Evolutionary conservation across 2,888 invertebrate genomes (phyloP), one percentile per base, ranked within the genome.

Genomic region (Lithophane ornitopus): DNA sequence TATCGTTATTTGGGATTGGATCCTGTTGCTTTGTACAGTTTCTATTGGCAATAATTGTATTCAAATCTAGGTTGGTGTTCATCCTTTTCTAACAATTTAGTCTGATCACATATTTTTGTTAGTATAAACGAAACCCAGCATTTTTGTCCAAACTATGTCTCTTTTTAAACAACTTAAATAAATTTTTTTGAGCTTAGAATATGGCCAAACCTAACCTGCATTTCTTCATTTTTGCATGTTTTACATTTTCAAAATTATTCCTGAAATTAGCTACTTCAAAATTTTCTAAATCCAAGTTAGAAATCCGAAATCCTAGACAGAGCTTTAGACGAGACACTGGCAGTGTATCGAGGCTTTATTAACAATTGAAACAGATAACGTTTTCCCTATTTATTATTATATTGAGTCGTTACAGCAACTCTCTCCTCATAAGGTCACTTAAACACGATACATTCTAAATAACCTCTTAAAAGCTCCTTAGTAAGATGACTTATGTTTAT

Each of bases 321-420:
- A 56, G 39, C 28, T 28, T 61, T 34, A 67, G 54, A 75, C 54
- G 44, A 68, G 68, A 68, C 49, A 75, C 28, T 28, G 49, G 49
- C 68, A 65, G 59, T 81, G 81, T 75, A 61, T 61, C 68, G 70
- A 75, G 39, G n/a, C 39, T 59, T 62, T 85, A 81, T 65, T 71
- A 85, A 82, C 82, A 85, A 76, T 81, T 81, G 82, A 68, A 85
- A 75, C 82, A 76, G 85, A 81, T 75, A 81, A 75, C 76, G 39
- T 61, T 81, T 74, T 70, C 85, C n/a, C 54, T 75, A 49, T 85
- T 81, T 81, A 81, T 70, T 81, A 68, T 75, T 34, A 76, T 69
- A 75, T 74, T 68, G 34, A 75, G 62, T 56, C 46, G 59, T 81
- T 81, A 59, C 67, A 78, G 41, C 67, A 41, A 59, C 85, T 81